Evolutionary conservation across 1,140 invertebrate species (phyloP).

Genomic region (Pseudachorutes palmiensis): DNA sequence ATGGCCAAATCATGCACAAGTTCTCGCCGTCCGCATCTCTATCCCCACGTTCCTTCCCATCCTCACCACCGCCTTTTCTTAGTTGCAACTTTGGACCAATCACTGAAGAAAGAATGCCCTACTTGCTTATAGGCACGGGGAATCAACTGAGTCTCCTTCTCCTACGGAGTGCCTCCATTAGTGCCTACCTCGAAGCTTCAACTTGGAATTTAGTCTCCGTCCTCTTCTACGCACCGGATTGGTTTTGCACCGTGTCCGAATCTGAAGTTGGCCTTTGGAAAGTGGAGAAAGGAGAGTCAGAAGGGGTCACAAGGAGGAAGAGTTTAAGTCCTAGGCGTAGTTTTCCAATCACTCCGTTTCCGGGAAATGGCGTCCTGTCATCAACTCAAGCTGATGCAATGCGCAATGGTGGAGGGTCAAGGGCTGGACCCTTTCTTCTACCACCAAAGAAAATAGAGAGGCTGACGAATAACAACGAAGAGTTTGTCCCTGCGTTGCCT

Average conservation of each 20-base stretch:
- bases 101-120: conserved; percentile 3
- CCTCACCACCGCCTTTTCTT: conserved; percentile 16
- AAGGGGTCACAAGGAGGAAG: conserved; percentile 9
- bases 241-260: conserved; percentile 30
- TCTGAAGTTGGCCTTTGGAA: conserved; percentile 34
- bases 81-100: conserved; percentile 17
- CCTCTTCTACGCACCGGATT: conserved; percentile 12
- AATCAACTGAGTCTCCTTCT: conserved; percentile 26
- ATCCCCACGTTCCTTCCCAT: neutral
- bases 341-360: conserved; percentile 9
- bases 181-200: conserved; percentile 18
- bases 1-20: conserved; percentile 27
- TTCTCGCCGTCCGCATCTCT: conserved; percentile 15
- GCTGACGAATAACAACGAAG: neutral
- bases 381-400: neutral
- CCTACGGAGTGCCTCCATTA: conserved; percentile 18
- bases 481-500: neutral
- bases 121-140: conserved; percentile 20
- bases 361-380: conserved; percentile 1
- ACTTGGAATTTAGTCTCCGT: conserved; percentile 26
- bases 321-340: conserved; percentile 20
- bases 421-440: neutral
- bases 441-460: neutral
- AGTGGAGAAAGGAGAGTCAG: conserved; percentile 14
- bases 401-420: neutral